Base-by-base conservation (phyloP, 92 coral and sea anemone genomes). In the Epizoanthus scotinus region DNA sequence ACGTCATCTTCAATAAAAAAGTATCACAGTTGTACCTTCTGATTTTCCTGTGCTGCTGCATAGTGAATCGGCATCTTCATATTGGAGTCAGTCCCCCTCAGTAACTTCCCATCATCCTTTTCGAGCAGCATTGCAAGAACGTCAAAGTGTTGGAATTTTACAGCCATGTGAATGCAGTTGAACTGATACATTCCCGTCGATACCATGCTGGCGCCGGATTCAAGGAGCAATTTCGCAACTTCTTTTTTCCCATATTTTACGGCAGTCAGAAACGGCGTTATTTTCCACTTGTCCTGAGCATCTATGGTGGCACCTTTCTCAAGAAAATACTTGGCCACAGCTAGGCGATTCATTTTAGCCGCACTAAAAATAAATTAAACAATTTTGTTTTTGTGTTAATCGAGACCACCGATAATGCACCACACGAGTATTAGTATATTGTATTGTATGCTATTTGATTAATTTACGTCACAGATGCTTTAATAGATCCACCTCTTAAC, bases 141-240 rank as follows among this genome's bases (percentile, higher is more conserved):
- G 28, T 79, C 90, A 2, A 12, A 26, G 49, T 67, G 21, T 17
- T 62, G 63, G 52, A 27, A 10, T 28, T 29, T 70, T 8, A 87
- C 92, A 2, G 94, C 97, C 27, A 87, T 59, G 73, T 92, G 97
- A 72, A 92, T 81, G 27, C 88, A 63, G 66, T 90, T 87, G 59
- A 68, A 70, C 5, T 49, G 68, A 2, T 15, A 17, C 5, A 86
- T 56, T 52, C 90, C 90, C 4, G 50, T 26, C 1, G 92, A 90
- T 15, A 79, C 81, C 34, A 90, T 57, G 73, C 90, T 70, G n/a
- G 97, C 94, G 10, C 97, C 97, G 18, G 64, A 69, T 10, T 92
- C 85, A 27, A 92, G 75, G 38, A 92, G 82, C 27, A 86, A 24
- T 18, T 57, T 71, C 2, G 87, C 97, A 0, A 89, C 89, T 57